These are phyloP conservation scores for Anodontia alba DNA, from an alignment of 2,888 invertebrate genomes.

Conservation along the genomic window DNA sequence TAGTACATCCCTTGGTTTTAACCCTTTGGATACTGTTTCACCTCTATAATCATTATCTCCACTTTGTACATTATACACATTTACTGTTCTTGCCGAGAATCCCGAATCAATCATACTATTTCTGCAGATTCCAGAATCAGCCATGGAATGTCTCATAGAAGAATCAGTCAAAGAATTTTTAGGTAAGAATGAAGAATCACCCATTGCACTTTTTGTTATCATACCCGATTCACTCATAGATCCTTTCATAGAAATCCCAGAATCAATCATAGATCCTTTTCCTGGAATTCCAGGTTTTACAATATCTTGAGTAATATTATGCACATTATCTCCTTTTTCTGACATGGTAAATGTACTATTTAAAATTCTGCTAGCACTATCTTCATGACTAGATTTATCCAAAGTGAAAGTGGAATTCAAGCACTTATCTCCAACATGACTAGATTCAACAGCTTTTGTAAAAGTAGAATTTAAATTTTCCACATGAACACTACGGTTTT, in stretches of 20 bases:
- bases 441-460: constrained; percentile 37
- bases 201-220: constrained; percentile 37
- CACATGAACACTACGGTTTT: constrained; percentile 24
- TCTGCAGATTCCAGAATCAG: constrained; percentile 74
- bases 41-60: constrained; percentile 7
- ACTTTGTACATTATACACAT: constrained; percentile 9
- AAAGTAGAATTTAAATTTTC: constrained; percentile 62
- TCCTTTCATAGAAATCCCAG: constrained; percentile 56
- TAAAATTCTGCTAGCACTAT: constrained; percentile 27
- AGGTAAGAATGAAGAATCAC: constrained; percentile 32
- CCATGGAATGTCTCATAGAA: constrained; percentile 58
- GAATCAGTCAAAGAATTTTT: constrained; percentile 70
- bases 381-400: constrained; percentile 25
- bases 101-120: constrained; percentile 50
- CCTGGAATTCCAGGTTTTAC: constrained; percentile 18
- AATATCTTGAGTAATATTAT: constrained; percentile 24
- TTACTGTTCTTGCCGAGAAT: constrained; percentile 19
- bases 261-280: constrained; percentile 50
- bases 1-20: not conserved
- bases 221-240: constrained; percentile 58
- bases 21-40: constrained; percentile 14
- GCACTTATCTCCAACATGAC: constrained; percentile 34
- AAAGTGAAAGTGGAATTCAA: constrained; percentile 47
- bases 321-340: constrained; percentile 13
- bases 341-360: constrained; percentile 48